A percentile compares a stretch with the other conserved stretches of the same genome.
Evolutionary conservation across 2,888 invertebrate species (phyloP).

Genomic region (Acrocyrtus sp.): DNA sequence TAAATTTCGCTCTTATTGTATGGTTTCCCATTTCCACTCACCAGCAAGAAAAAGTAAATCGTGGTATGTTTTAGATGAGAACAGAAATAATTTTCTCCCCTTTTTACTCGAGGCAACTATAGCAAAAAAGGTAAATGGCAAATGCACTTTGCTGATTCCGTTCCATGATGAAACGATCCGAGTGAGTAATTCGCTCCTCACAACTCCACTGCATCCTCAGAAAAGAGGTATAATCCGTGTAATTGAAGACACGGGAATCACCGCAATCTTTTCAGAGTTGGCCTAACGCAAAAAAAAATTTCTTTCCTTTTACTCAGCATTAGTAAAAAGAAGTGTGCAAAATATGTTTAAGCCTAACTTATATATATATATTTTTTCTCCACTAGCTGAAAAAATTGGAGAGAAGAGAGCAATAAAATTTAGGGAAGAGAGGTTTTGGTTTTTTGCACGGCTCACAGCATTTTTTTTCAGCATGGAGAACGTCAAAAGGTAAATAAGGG

Average conservation of each 20-base stretch:
- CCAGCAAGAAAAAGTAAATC: too few relatives aligned
- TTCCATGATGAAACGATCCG: neutral
- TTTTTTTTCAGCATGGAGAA: slow-evolving; percentile 3
- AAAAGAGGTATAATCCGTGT: neutral
- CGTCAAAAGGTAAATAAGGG: slow-evolving; percentile 28
- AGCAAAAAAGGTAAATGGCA: too few relatives aligned
- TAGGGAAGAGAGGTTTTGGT: neutral
- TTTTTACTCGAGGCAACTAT: too few relatives aligned
- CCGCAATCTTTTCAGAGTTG: neutral
- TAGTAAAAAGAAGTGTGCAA: neutral
- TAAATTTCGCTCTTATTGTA: too few relatives aligned
- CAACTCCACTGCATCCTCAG: neutral
- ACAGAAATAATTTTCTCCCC: too few relatives aligned
- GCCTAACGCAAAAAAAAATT: neutral
- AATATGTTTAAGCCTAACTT: too few relatives aligned
- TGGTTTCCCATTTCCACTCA: slow-evolving; percentile 18
- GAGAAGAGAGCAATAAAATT: neutral
- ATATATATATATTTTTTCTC: too few relatives aligned
- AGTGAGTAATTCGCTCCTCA: too few relatives aligned
- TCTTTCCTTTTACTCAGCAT: neutral
- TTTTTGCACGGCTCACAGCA: too few relatives aligned
- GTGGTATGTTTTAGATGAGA: too few relatives aligned
- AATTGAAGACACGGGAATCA: neutral
- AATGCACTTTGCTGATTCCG: neutral
- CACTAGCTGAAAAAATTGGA: too few relatives aligned